These are phyloP conservation scores for Spea multiplicata DNA, from an alignment of 2,113 vertebrate genomes.

Conservation along the genomic window DNA sequence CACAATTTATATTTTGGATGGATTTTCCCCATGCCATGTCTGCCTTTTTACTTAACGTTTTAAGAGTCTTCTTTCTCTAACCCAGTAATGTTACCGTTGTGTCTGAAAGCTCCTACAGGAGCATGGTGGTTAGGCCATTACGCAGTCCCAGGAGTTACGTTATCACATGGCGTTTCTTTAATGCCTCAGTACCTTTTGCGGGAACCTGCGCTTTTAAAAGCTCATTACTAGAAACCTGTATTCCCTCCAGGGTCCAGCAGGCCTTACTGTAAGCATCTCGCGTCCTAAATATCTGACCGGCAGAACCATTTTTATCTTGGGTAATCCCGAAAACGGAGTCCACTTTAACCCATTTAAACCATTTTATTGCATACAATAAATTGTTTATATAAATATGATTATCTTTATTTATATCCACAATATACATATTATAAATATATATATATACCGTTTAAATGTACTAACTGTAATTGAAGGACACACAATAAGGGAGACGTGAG, in stretches of 20 bases:
- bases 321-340: background rate
- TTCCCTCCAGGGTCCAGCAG: conserved; percentile 38
- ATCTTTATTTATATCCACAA: no score
- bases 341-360: no score
- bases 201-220: conserved; percentile 44
- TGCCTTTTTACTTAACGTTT: background rate
- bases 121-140: conserved; percentile 43
- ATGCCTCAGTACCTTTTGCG: conserved; percentile 44
- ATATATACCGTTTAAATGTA: no score
- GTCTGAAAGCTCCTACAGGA: conserved; percentile 18
- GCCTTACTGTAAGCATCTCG: conserved; percentile 33
- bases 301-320: background rate
- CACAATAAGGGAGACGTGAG: background rate
- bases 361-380: no score
- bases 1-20: no score
- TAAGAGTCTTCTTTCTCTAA: conserved; percentile 11
- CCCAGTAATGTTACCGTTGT: conserved; percentile 21
- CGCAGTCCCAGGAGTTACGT: conserved; percentile 34
- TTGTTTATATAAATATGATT: no score
- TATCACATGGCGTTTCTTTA: conserved; percentile 35
- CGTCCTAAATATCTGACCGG: conserved; percentile 12
- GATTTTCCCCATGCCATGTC: no score
- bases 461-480: background rate
- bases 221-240: conserved; percentile 43
- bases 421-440: no score